Percentiles rank a stretch among this genome's conserved stretches.
Evolutionary conservation across 2,113 vertebrate genomes (phyloP).

Genomic region (Petrocephalus microphthalmus): DNA sequence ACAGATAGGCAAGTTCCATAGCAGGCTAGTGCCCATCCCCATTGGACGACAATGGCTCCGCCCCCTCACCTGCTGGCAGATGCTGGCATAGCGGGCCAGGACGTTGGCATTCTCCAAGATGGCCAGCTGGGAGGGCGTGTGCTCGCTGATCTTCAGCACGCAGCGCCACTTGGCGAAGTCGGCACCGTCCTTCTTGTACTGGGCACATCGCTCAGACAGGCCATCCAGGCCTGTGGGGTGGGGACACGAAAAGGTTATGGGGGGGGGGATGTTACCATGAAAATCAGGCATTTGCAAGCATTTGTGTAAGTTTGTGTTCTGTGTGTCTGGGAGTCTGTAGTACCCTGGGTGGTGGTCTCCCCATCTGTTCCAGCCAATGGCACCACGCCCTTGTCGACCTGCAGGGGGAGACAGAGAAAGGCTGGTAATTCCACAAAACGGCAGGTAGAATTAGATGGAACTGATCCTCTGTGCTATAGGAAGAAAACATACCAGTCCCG

Average conservation of each 20-base stretch:
- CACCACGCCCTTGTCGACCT: conserved; percentile 97
- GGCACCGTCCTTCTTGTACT: conserved; percentile 95
- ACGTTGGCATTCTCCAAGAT: conserved; percentile 95
- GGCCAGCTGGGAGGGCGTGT: conserved; percentile 82
- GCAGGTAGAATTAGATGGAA: background rate
- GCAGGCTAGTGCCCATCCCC: background rate
- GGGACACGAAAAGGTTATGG: background rate
- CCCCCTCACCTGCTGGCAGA: conserved; percentile 86
- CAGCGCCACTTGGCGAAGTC: conserved; percentile 96
- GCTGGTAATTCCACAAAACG: background rate
- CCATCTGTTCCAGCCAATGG: conserved; percentile 89
- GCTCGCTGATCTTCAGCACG: conserved; percentile 88
- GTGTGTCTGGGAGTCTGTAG: background rate
- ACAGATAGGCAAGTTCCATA: background rate
- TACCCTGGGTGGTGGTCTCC: conserved; percentile 96
- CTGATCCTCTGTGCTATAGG: background rate
- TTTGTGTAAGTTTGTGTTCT: background rate
- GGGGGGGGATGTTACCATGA: background rate
- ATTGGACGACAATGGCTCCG: background rate
- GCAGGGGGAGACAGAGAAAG: background rate
- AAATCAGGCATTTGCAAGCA: no score
- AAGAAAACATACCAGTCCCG: background rate
- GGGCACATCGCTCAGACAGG: conserved; percentile 88
- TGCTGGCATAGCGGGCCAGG: conserved; percentile 93
- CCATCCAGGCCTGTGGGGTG: conserved; percentile 77